Conservation (phyloP, 2,797 vertebrate species). For the Spea hammondii region DNA sequence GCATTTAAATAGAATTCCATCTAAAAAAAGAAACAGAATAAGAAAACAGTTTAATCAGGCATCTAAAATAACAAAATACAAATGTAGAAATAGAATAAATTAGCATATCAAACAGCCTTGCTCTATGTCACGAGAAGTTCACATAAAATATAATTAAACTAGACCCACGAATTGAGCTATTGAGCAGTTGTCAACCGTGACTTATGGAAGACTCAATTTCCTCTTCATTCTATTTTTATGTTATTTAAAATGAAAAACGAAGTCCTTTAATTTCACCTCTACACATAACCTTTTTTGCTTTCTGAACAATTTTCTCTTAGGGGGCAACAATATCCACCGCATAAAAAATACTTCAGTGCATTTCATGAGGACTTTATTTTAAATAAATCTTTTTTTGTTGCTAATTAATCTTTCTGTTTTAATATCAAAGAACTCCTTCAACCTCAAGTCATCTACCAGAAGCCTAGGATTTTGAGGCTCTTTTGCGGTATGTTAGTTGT, state of each 20-base stretch:
- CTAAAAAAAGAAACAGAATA: constrained; percentile 31
- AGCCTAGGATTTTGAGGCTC: too few species aligned
- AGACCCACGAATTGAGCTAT: constrained; percentile 17
- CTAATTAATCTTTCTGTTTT: too few species aligned
- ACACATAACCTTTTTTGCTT: not conserved
- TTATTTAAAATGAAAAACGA: constrained; percentile 2
- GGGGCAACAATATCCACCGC: too few species aligned
- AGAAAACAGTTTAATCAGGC: constrained; percentile 45
- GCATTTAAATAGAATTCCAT: constrained; percentile 26
- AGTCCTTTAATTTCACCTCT: not conserved
- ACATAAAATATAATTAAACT: constrained; percentile 33
- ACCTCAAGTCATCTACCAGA: too few species aligned
- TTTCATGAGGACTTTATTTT: too few species aligned
- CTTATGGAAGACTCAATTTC: constrained; percentile 16
- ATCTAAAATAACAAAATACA: constrained; percentile 32
- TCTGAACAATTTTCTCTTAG: too few species aligned
- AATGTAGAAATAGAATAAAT: constrained; percentile 39
- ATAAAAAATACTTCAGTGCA: too few species aligned
- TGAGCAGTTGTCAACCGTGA: constrained; percentile 23
- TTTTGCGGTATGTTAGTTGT: too few species aligned
- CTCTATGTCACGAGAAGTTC: constrained; percentile 26
- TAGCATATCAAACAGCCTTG: constrained; percentile 28
- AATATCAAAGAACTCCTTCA: too few species aligned
- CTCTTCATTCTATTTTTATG: not conserved
- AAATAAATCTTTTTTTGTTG: too few species aligned